These are phyloP conservation scores for Calliopum simillimum DNA, from an alignment of 2,888 invertebrate species.

Conservation along the genomic window DNA sequence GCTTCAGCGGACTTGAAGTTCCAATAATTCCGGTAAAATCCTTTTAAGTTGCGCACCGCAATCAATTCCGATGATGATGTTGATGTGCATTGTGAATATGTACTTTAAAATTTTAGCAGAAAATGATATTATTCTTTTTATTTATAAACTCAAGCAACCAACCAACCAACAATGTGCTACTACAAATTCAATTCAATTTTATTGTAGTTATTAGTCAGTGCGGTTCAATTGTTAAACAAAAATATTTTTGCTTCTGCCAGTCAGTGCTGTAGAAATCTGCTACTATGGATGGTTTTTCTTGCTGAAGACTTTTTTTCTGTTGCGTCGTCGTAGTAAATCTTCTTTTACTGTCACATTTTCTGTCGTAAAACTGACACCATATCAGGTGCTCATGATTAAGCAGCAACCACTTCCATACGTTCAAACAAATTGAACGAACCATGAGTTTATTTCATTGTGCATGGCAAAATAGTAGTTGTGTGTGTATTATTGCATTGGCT, in stretches of 20 bases:
- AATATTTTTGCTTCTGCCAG: background rate
- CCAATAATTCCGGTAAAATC: conserved; percentile 20
- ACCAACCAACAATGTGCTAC: background rate
- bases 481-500: background rate
- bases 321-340: conserved; percentile 24
- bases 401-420: background rate
- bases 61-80: background rate
- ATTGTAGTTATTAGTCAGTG: no score
- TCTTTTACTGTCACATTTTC: conserved; percentile 24
- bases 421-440: background rate
- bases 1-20: conserved; percentile 26
- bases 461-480: background rate
- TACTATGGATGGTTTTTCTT: background rate
- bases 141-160: background rate
- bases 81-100: background rate
- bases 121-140: no score
- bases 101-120: no score
- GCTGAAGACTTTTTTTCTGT: background rate
- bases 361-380: conserved; percentile 18
- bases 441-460: background rate
- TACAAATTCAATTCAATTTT: background rate
- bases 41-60: background rate
- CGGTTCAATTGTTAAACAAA: no score
- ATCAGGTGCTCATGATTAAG: background rate
- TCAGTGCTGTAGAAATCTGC: background rate